Base-by-base conservation (phyloP, 2,888 invertebrate genomes). In the Spialia ferax region DNA sequence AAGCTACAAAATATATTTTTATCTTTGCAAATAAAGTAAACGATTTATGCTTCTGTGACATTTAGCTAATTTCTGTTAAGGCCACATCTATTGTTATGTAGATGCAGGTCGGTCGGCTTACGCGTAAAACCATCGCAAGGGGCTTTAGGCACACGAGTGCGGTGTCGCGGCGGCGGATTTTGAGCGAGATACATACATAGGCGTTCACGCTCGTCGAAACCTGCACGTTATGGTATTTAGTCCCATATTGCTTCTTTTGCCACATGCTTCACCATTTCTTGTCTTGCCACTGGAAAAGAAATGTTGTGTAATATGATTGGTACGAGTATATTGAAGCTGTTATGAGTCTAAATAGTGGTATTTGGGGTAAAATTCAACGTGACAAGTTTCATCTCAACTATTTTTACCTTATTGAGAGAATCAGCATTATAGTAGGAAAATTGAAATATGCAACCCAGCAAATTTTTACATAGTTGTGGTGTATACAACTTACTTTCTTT, bases 1-100 rank as follows among this genome's bases (percentile, higher is more conserved):
- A 38, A 38, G 4, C 29, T 29, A 29, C n/a, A 5, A n/a, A 38
- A 26, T 26, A 26, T 35, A n/a, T n/a, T 38, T 4, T 38, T 38
- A 35, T 35, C 52, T 3, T 52, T 13, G n/a, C n/a, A n/a, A n/a
- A n/a, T n/a, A n/a, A n/a, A n/a, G n/a, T n/a, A n/a, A n/a, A n/a
- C n/a, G n/a, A n/a, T n/a, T n/a, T n/a, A n/a, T n/a, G n/a, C n/a
- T n/a, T n/a, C n/a, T n/a, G n/a, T n/a, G n/a, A n/a, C n/a, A 23
- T n/a, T n/a, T 7, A 6, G 23, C n/a, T 18, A n/a, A 52, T n/a
- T 13, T 52, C 45, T 48, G 20, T 7, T 10, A 4, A 48, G 20
- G 52, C 52, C 52, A 52, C 23, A n/a, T 52, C 52, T 23, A 52
- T 52, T 23, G 52, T 23, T 1, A 6, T 23, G 0, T 52, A 52